These are phyloP conservation scores for Ennomos quercinarius DNA, from an alignment of 2,888 invertebrate genomes.

Conservation along the genomic window DNA sequence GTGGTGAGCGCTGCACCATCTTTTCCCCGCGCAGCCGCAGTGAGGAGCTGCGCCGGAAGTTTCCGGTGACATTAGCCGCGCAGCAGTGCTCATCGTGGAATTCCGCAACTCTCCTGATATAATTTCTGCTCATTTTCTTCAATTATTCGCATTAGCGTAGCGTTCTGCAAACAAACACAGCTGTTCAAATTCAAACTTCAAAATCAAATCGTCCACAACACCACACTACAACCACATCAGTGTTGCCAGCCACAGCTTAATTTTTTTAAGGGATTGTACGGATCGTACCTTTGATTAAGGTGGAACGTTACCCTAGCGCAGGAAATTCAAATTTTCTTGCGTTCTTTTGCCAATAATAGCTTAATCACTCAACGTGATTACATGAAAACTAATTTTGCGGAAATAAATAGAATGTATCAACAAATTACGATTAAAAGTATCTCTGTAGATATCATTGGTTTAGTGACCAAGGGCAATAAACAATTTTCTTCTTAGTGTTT, in stretches of 20 bases:
- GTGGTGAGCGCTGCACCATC: slow-evolving; percentile 83
- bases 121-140: slow-evolving; percentile 79
- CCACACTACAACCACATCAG: background rate
- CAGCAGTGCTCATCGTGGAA: slow-evolving; percentile 81
- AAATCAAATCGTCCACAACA: slow-evolving; percentile 4
- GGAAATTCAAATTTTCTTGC: no score
- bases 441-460: no score
- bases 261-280: no score
- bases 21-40: slow-evolving; percentile 89
- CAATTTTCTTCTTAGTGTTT: no score
- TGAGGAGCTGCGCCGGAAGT: slow-evolving; percentile 88
- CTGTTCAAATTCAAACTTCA: slow-evolving; percentile 51
- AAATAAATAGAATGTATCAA: no score
- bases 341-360: no score
- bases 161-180: slow-evolving; percentile 71
- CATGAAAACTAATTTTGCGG: no score
- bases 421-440: no score
- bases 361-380: no score
- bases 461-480: no score
- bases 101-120: slow-evolving; percentile 71
- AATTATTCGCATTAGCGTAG: slow-evolving; percentile 73
- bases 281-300: no score
- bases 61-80: slow-evolving; percentile 81
- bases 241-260: slow-evolving; percentile 3
- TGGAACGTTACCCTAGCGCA: no score